Percentiles rank a stretch among this genome's conserved stretches.
phyloP scores from a whole-genome alignment of 2,888 invertebrate genomes.

The Deilephila porcellus region DNA sequence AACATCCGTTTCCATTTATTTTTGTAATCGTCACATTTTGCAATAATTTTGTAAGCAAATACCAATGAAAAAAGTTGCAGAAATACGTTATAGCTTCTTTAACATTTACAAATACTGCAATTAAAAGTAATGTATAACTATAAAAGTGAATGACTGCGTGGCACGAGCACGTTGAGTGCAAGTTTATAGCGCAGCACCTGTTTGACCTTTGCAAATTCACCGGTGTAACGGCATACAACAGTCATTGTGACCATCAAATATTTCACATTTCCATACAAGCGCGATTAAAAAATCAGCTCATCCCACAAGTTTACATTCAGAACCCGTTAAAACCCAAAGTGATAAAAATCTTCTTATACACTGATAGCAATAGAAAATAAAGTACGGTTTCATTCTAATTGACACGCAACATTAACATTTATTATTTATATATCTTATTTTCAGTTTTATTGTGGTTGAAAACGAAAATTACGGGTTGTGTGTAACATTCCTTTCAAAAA shows the following conservation, averaged over 20 bases:
- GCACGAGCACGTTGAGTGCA: not conserved
- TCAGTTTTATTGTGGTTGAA: no score
- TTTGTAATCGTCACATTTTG: conserved; percentile 21
- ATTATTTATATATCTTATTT: no score
- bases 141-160: conserved; percentile 22
- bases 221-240: not conserved
- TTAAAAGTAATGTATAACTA: conserved; percentile 25
- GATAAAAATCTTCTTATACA: no score
- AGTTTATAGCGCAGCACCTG: conserved; percentile 6
- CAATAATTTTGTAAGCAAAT: conserved; percentile 17
- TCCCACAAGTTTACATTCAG: no score
- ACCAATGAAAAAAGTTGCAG: not conserved
- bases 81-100: conserved; percentile 33
- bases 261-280: conserved; percentile 7
- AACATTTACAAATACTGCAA: conserved; percentile 15
- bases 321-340: no score
- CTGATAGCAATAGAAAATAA: no score
- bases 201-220: conserved; percentile 16
- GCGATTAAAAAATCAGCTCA: not conserved
- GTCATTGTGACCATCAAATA: conserved; percentile 5
- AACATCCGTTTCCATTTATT: conserved; percentile 10
- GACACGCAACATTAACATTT: no score
- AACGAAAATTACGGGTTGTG: no score
- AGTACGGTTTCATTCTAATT: no score
- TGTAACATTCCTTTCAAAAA: not conserved